Evolutionary conservation across 2,113 vertebrate genomes (phyloP).

Genomic region (Gallinago jamesoni): DNA sequence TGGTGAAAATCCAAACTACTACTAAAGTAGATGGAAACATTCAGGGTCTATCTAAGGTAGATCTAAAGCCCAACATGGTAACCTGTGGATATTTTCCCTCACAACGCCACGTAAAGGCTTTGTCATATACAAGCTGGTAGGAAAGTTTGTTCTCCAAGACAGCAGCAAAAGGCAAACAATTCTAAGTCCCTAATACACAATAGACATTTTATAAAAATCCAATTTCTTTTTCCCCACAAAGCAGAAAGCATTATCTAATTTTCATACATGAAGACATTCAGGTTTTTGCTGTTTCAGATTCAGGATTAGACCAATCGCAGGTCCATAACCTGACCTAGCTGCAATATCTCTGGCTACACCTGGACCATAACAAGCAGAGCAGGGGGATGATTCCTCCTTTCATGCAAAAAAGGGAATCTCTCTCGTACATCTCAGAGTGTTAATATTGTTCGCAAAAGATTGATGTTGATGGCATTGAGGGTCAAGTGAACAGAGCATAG

Average conservation of each 20-base stretch:
- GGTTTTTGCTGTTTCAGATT: not conserved
- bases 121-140: not conserved
- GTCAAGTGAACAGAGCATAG: not conserved
- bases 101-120: rapidly evolving
- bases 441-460: not conserved
- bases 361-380: not conserved
- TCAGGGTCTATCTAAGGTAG: not conserved
- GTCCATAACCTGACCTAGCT: not conserved
- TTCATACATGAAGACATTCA: not conserved
- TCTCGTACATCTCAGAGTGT: not conserved
- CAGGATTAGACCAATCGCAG: not conserved
- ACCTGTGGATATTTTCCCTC: not conserved
- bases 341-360: not conserved
- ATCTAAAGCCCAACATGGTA: not conserved
- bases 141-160: not conserved
- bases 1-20: not conserved
- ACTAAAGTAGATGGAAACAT: not conserved
- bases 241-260: not conserved
- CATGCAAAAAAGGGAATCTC: not conserved
- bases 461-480: not conserved
- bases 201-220: not conserved
- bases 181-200: not conserved
- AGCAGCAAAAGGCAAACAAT: not conserved
- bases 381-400: not conserved
- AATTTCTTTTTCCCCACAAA: not conserved